A percentile compares a stretch with the other conserved stretches of the same genome.
Evolutionary conservation across 2,113 vertebrate genomes (phyloP).

Genomic region (Ceyx cyanopectus): DNA sequence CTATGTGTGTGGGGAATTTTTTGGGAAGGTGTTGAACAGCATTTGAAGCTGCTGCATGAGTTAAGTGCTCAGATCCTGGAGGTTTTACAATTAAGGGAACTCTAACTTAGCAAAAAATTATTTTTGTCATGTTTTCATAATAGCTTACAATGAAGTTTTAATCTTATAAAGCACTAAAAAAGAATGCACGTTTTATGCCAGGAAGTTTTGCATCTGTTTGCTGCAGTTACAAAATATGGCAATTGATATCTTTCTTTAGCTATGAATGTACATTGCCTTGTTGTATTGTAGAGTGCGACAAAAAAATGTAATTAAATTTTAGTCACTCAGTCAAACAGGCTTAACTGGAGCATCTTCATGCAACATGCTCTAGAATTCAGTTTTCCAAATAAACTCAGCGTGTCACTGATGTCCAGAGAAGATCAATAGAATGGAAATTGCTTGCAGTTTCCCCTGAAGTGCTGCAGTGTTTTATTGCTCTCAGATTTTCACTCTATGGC

Average conservation of each 20-base stretch:
- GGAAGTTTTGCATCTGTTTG: background rate
- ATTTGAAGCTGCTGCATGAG: background rate
- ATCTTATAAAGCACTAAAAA: background rate
- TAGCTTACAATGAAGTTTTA: background rate
- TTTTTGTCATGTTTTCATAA: background rate
- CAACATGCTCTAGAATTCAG: conserved; percentile 66
- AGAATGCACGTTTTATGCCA: background rate
- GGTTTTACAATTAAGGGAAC: background rate
- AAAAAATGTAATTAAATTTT: conserved; percentile 63
- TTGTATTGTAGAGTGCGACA: background rate
- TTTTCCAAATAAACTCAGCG: conserved; percentile 75
- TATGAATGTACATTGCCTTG: background rate
- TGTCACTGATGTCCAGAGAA: conserved; percentile 69
- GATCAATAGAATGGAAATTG: conserved; percentile 82
- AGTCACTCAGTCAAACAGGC: conserved; percentile 40
- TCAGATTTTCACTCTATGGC: conserved; percentile 60
- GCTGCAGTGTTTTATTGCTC: conserved; percentile 75
- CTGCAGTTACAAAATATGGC: background rate
- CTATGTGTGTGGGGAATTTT: background rate
- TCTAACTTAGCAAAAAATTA: background rate
- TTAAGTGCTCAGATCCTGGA: background rate
- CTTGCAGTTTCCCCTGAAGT: conserved; percentile 79
- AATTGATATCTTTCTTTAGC: background rate
- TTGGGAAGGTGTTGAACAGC: background rate
- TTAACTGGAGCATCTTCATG: conserved; percentile 67